Base-by-base conservation (phyloP, 2,113 vertebrate genomes). In the Lanius ludovicianus region DNA sequence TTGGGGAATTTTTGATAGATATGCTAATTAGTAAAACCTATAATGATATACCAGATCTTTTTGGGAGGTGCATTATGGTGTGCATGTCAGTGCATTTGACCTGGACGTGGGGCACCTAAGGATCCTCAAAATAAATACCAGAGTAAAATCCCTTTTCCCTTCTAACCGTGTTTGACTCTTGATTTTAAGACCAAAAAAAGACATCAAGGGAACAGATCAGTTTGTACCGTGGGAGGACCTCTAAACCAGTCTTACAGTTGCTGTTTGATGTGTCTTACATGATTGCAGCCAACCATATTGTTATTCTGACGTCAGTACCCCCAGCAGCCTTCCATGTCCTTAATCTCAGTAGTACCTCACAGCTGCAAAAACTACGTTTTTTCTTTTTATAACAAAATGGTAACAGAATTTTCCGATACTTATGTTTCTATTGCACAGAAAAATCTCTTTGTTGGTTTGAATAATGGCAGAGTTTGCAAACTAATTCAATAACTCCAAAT, bases 161-260 rank as follows among this genome's bases (percentile, higher is more conserved):
- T 37, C 37, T 37, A 37, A 37, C 37, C 37, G 8, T 37, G 37
- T 37, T 37, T 37, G 37, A 37, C 37, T 37, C 37, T 37, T 37
- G 37, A 37, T 37, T 37, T 37, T 37, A 37, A 37, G 37, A 37
- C 37, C 37, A 37, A 37, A 37, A 37, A 37, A 37, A 37, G 37
- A 8, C 37, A 37, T 37, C 37, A 37, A 37, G 37, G 7, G 15
- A 93, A 52, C 0, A 0, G 10, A 57, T 70, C 9, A 16, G 2
- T 44, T 24, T 57, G 10, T 9, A 63, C 11, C 13, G 19, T 2
- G 15, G 30, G 4, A 78, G 2, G 12, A 10, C 11, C 17, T 31
- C 22, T 57, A 75, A 89, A 28, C 8, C 25, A 28, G 14, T 53
- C 22, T 74, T 31, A 30, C 1, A 65, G 42, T 25, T 62, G 28